Evolutionary conservation across 1,140 invertebrate genomes (phyloP), one percentile per base, ranked within the genome.

Genomic region (Drosophila azteca): DNA sequence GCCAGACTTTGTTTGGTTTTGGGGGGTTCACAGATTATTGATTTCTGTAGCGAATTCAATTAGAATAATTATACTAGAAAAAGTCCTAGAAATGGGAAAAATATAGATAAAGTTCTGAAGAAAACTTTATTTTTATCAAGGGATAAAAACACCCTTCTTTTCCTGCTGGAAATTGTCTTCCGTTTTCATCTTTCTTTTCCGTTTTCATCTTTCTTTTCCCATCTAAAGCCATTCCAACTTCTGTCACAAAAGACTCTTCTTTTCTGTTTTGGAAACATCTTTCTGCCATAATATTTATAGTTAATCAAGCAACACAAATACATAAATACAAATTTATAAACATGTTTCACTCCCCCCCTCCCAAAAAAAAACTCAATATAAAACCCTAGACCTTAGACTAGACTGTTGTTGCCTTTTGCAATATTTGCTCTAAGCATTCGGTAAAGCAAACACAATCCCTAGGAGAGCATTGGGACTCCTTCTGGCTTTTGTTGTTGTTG

Each of bases 281-380:
- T 29, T 51, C 69, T 77, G 68, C 54, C 82, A 87, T 77, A 85
- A 85, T 87, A 85, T 85, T 85, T 85, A 85, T 85, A 77, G 81
- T 85, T 87, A 85, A 85, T 85, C 81, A 85, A 85, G 81, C 68
- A 85, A 87, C 64, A 78, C 77, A 85, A 85, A 83, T 82, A 82
- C 79, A 77, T 82, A 82, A 82, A 84, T 85, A 74, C 77, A 63
- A 81, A 81, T 81, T 65, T 67, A 87, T 81, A 87, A 85, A 87
- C 81, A 87, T 81, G 82, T 80, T 85, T 64, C 44, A 20, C 58
- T 5, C 20, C 53, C 29, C n/a, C 44, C 55, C 11, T n/a, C 17
- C 26, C 9, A 45, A 22, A 13, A 54, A 26, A 26, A 26, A 26
- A 3, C 41, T 63, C 41, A 26, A 22, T 49, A 39, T 44, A 46